Evolutionary conservation across 2,797 vertebrate species (phyloP), one percentile per base, ranked within the genome.

Genomic region (Phrynocephalus vlangalii): DNA sequence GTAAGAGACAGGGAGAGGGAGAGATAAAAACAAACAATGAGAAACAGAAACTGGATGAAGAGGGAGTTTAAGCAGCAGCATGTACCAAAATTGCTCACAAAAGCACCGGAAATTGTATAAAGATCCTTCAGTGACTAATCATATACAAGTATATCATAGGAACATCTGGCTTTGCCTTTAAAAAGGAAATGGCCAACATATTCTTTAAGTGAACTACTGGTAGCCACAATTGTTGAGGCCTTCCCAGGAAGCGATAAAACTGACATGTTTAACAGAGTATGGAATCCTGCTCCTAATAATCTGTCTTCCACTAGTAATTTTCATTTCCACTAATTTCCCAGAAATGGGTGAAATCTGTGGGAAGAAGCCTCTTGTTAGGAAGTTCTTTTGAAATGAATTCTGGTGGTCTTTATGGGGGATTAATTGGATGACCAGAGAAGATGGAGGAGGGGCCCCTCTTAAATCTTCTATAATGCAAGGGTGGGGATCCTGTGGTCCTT

Each of bases 91-190:
- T 75, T 68, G 86, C 56, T 83, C 72, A 73, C 81, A 3, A 71
- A 88, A 66, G 84, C 26, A 26, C 28, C 67, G n/a, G 60, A 90
- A 70, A 66, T 8, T 0, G 1, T 1, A 33, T 1, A 5, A 80
- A 76, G n/a, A 72, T n/a, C 60, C 28, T 63, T n/a, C 2, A 75
- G 38, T 56, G 86, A 83, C n/a, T 84, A 77, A 86, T 82, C 6
- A 52, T 63, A 5, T 44, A 44, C 3, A 44, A 44, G 38, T 44
- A 44, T 44, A 44, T 44, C 38, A 44, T 8, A 86, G 80, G 73
- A 77, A 86, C 13, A 86, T 2, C 28, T 85, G 79, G 52, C 1
- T 73, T 84, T 88, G 84, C 71, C 87, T 78, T 63, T 63, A 2
- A 20, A 70, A 79, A 86, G 73, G 56, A 60, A 15, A 1, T 24